phyloP scores from a whole-genome alignment of 2,888 invertebrate genomes.

The Stenchaetothrips biformis region DNA sequence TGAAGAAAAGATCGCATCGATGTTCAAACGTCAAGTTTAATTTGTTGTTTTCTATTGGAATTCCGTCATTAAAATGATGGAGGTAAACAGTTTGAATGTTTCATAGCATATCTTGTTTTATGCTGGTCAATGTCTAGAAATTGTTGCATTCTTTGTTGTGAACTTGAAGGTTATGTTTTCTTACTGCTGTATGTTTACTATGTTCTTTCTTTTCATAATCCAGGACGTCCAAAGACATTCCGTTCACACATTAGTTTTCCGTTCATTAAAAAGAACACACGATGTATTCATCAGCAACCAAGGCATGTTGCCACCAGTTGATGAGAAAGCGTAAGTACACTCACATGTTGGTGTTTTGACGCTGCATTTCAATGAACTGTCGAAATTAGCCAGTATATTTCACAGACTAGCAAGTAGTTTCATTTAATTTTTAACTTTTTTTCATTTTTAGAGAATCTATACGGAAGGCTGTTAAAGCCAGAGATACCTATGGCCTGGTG shows the following conservation, averaged over 20 bases:
- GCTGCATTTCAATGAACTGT: not conserved
- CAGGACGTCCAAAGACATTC: slow-evolving; percentile 92
- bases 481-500: slow-evolving; percentile 81
- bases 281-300: slow-evolving; percentile 96
- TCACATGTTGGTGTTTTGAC: slow-evolving; percentile 30
- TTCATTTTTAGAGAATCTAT: slow-evolving; percentile 61
- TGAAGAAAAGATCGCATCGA: too few species aligned
- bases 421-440: slow-evolving; percentile 28
- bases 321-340: slow-evolving; percentile 71
- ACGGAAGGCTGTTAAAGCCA: slow-evolving; percentile 67
- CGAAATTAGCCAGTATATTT: not conserved
- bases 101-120: too few species aligned
- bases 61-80: too few species aligned
- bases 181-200: not conserved
- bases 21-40: too few species aligned
- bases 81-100: too few species aligned
- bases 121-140: too few species aligned
- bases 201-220: slow-evolving; percentile 32
- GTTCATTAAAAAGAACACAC: slow-evolving; percentile 93
- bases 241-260: slow-evolving; percentile 92
- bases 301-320: slow-evolving; percentile 73
- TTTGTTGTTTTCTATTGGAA: too few species aligned
- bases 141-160: not conserved
- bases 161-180: not conserved
- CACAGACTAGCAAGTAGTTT: not conserved